These are phyloP conservation scores for Heliconius erato DNA, from an alignment of 2,888 invertebrate genomes.

Conservation along the genomic window DNA sequence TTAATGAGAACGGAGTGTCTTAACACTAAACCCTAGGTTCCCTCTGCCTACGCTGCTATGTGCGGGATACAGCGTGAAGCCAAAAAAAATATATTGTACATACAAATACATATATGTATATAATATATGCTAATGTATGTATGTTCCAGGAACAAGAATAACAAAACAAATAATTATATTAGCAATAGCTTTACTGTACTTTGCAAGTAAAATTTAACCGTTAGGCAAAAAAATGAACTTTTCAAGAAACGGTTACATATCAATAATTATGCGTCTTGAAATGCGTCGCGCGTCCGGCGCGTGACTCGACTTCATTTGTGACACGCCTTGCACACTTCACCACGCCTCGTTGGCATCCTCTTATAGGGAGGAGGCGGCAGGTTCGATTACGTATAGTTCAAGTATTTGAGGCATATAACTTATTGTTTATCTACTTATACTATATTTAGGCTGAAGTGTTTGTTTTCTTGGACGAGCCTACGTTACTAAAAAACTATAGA, in stretches of 20 bases:
- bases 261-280: slow-evolving; percentile 38
- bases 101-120: background rate
- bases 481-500: too few species aligned
- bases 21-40: too few species aligned
- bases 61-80: too few species aligned
- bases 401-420: background rate
- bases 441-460: too few species aligned
- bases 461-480: too few species aligned
- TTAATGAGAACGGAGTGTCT: too few species aligned
- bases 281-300: slow-evolving; percentile 36
- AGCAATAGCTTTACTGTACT: slow-evolving; percentile 4
- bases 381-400: background rate
- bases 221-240: slow-evolving; percentile 25
- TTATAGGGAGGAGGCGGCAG: background rate
- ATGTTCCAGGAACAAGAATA: background rate
- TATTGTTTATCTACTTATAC: too few species aligned
- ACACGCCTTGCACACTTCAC: background rate
- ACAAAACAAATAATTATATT: background rate
- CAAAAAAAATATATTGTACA: too few species aligned
- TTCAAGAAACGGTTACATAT: slow-evolving; percentile 38
- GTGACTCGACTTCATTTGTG: slow-evolving; percentile 20
- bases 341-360: background rate
- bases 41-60: too few species aligned
- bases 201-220: slow-evolving; percentile 26
- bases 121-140: background rate